A percentile compares a stretch with the other conserved stretches of the same genome.
Evolutionary conservation across 2,888 invertebrate species (phyloP).

Genomic region (Congeria kusceri): DNA sequence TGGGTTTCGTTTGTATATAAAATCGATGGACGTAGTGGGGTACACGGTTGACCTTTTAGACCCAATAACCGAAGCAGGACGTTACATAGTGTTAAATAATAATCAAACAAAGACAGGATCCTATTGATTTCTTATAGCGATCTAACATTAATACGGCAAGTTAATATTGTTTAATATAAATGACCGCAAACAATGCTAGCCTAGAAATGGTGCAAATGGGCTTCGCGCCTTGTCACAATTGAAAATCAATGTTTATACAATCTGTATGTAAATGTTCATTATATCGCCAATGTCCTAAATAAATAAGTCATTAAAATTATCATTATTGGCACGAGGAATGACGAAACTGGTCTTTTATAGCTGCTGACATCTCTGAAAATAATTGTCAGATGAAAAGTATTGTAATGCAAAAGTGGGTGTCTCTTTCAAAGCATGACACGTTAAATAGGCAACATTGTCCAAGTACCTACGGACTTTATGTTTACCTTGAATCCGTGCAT

Average conservation of each 20-base stretch:
- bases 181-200: slow-evolving; percentile 44
- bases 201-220: slow-evolving; percentile 40
- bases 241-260: slow-evolving; percentile 45
- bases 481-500: too few species aligned
- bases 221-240: slow-evolving; percentile 32
- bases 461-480: too few species aligned
- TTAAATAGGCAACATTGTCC: too few species aligned
- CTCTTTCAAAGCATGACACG: too few species aligned
- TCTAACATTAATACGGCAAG: slow-evolving; percentile 30
- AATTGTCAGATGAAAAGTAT: too few species aligned
- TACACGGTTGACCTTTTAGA: too few species aligned
- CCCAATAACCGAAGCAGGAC: not conserved
- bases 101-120: not conserved
- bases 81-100: not conserved
- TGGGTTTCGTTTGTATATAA: too few species aligned
- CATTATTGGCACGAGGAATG: slow-evolving; percentile 1
- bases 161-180: slow-evolving; percentile 60
- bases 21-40: too few species aligned
- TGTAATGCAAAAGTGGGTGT: too few species aligned
- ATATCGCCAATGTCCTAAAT: slow-evolving; percentile 3
- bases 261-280: slow-evolving; percentile 46
- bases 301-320: slow-evolving; percentile 30
- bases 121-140: slow-evolving; percentile 58
- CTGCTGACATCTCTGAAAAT: too few species aligned
- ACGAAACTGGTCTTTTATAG: too few species aligned